Percentiles rank a stretch among this genome's conserved stretches.
phyloP scores from a whole-genome alignment of 2,113 vertebrate genomes.

The Motacilla alba region DNA sequence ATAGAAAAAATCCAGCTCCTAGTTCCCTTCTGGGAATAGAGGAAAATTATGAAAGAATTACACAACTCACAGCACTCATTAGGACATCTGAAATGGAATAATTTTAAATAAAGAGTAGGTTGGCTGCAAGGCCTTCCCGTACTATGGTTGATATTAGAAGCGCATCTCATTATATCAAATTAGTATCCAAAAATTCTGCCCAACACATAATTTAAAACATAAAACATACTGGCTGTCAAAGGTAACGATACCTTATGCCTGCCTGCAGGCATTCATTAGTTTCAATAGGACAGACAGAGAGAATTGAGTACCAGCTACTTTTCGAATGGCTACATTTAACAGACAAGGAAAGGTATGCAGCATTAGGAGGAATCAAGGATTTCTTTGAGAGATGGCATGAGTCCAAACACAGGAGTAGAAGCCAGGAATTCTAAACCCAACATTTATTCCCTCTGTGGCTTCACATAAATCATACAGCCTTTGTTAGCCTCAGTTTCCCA shows the following conservation, averaged over 20 bases:
- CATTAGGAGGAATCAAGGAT: background rate
- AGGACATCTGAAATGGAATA: slow-evolving; percentile 60
- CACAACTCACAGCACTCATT: slow-evolving; percentile 52
- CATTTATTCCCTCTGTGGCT: slow-evolving; percentile 14
- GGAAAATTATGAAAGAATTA: slow-evolving; percentile 50
- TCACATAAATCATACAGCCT: slow-evolving; percentile 30
- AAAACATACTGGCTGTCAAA: slow-evolving; percentile 53
- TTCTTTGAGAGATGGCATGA: background rate
- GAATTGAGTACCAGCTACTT: slow-evolving; percentile 1
- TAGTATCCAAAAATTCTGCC: slow-evolving; percentile 53
- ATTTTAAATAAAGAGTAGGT: slow-evolving; percentile 59
- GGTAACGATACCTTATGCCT: slow-evolving; percentile 39
- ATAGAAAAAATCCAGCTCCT: background rate
- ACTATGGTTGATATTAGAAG: slow-evolving; percentile 40
- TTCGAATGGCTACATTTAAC: background rate
- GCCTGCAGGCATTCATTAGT: slow-evolving; percentile 45
- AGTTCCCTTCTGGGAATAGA: slow-evolving; percentile 21
- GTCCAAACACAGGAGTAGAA: slow-evolving; percentile 5
- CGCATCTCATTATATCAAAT: slow-evolving; percentile 36
- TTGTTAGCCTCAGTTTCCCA: slow-evolving; percentile 57
- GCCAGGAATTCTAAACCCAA: slow-evolving; percentile 22
- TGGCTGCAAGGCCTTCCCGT: slow-evolving; percentile 44
- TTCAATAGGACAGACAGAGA: slow-evolving; percentile 35
- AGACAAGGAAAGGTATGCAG: background rate
- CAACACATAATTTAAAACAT: slow-evolving; percentile 59